Evolutionary conservation across 2,888 invertebrate genomes (phyloP), one percentile per base, ranked within the genome.

Genomic region (Callyntrura sp.): DNA sequence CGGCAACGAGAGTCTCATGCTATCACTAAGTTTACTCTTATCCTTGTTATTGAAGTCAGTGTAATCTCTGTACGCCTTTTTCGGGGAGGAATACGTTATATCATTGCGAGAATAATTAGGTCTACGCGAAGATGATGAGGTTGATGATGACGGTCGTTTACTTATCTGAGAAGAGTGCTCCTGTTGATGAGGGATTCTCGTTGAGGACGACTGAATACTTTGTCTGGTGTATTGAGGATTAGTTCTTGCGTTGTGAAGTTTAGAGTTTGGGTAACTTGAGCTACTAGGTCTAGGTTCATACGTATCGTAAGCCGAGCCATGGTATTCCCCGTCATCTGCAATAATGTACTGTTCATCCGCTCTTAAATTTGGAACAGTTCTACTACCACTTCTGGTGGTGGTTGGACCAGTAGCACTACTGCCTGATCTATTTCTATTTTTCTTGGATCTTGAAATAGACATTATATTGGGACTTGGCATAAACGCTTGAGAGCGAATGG

Each of bases 391-490:
- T 43, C 43, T 70, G n/a, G 11, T 62, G 8, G 28, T 48, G 17
- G 0, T 9, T 48, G 76, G 23, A 45, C 45, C 17, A 23, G 12
- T n/a, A n/a, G 5, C 55, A 14, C 28, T 43, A 55, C 62, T 25
- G 70, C 82, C 45, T 9, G 68, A 14, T 68, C 84, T 84, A 57
- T 51, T 84, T 45, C 76, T 78, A 17, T 51, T 84, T 85, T 89
- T 89, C 79, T 89, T 89, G 43, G 84, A 84, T 89, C 84, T 89
- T 85, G 88, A 83, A 88, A 83, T 88, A 88, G 87, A 81, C 70
- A 88, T 82, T n/a, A 68, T 82, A 57, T 62, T 83, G 20, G 89
- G 89, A 62, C 84, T 85, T 68, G 89, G 78, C 25, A 84, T 89
- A 3, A 78, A 60, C 6, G 88, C 82, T 78, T 88, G 76, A 17